Evolutionary conservation across 2,113 vertebrate genomes (phyloP), one percentile per base, ranked within the genome.

Genomic region (Hydrolagus affinis): DNA sequence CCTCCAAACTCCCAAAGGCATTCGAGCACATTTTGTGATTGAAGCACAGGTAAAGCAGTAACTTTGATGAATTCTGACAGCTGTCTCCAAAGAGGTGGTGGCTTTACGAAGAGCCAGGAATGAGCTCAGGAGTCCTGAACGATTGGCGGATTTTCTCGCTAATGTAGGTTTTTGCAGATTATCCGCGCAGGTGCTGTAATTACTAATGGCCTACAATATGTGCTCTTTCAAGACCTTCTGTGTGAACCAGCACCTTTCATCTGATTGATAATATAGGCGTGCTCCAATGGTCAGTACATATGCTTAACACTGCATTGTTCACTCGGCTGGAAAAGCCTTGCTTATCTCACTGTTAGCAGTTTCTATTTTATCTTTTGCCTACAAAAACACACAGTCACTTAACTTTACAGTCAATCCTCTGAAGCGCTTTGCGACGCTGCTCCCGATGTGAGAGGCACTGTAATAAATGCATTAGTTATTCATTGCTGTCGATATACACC

Each of bases 61-160:
- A 72, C 62, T 75, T 85, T 85, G 86, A 86, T 75, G 62, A 85
- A 75, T 59, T 21, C 60, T 62, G 76, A 86, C 85, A 86, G 71
- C 56, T 85, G 72, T 66, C 74, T 70, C 59, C 76, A 76, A 44
- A 78, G 72, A 74, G 78, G 83, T 80, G 66, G 60, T 86, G 28
- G 85, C 23, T 68, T 17, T 85, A 62, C 23, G 74, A 76, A 66
- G n/a, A n/a, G 70, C 23, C 71, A 62, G 78, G 85, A 86, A 21
- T 66, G 25, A 62, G 70, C n/a, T 75, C 70, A 74, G 28, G 56
- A 57, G 28, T 62, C 60, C 32, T 60, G 78, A 64, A 62, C 60
- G 66, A 25, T 83, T 62, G 21, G 3, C 30, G 78, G 78, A 83
- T 66, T 66, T 83, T 83, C 62, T 83, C 28, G n/a, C 59, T 64